Evolutionary conservation across 2,113 vertebrate genomes (phyloP).

Genomic region (Tyrannus savana): DNA sequence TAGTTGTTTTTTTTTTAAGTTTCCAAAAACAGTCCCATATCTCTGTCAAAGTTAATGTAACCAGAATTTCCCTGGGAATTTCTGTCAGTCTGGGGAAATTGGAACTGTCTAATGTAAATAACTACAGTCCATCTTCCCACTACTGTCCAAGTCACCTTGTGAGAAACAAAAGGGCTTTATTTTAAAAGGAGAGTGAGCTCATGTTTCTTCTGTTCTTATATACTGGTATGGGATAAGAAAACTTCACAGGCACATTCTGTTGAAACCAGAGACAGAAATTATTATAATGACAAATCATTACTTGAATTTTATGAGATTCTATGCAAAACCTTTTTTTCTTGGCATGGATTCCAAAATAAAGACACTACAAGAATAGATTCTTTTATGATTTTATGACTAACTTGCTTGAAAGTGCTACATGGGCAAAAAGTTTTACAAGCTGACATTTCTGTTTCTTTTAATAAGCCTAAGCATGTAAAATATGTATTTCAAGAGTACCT

Average conservation of each 20-base stretch:
- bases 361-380: not conserved
- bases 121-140: constrained; percentile 13
- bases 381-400: not conserved
- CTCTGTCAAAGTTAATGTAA: constrained; percentile 67
- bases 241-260: not conserved
- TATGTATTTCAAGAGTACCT: constrained; percentile 18
- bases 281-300: not conserved
- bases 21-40: constrained; percentile 56
- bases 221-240: not conserved
- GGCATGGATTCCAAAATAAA: not conserved
- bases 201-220: not conserved
- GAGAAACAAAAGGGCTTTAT: not conserved
- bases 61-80: constrained; percentile 65
- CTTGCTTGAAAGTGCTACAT: not conserved
- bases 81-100: constrained; percentile 28
- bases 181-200: not conserved
- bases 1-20: constrained; percentile 2
- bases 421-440: not conserved
- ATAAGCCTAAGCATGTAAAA: constrained; percentile 34
- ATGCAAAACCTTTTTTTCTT: not conserved
- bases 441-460: constrained; percentile 34
- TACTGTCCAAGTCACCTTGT: constrained; percentile 31
- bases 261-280: not conserved
- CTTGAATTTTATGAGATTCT: not conserved
- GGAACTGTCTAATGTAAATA: constrained; percentile 43